Evolutionary conservation across 2,113 vertebrate species (phyloP).

Genomic region (Beaufortia kweichowensis): DNA sequence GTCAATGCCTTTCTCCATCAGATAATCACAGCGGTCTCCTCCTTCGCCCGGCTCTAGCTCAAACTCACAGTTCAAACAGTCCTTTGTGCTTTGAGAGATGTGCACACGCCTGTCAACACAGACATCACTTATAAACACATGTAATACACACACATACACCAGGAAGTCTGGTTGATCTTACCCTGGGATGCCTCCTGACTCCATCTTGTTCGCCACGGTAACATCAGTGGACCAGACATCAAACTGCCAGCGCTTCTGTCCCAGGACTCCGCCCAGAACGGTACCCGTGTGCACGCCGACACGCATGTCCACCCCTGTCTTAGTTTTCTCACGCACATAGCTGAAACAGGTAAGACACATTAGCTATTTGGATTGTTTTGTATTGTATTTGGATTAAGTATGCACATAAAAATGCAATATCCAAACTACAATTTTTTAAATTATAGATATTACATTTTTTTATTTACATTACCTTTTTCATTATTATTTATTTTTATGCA

Average conservation of each 20-base stretch:
- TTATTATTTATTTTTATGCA: no score
- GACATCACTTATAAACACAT: neutral
- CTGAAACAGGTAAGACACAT: slow-evolving; percentile 62
- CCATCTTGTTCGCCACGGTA: slow-evolving; percentile 97
- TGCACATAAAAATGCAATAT: no score
- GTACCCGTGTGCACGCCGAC: slow-evolving; percentile 93
- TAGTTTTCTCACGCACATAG: slow-evolving; percentile 90
- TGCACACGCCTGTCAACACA: slow-evolving; percentile 82
- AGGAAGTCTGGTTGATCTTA: slow-evolving; percentile 45
- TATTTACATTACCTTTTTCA: no score
- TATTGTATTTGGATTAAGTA: no score
- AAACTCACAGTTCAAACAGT: slow-evolving; percentile 89
- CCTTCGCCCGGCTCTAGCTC: slow-evolving; percentile 87
- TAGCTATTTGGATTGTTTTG: neutral
- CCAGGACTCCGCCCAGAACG: slow-evolving; percentile 90
- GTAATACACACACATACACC: neutral
- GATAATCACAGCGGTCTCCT: slow-evolving; percentile 87
- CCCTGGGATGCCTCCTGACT: slow-evolving; percentile 92
- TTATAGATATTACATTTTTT: no score
- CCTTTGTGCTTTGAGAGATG: slow-evolving; percentile 89
- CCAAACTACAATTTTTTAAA: no score
- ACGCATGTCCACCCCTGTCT: slow-evolving; percentile 93
- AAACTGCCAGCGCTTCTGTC: slow-evolving; percentile 97
- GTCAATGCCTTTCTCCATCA: slow-evolving; percentile 89
- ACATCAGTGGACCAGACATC: slow-evolving; percentile 97